Evolutionary conservation across 2,113 vertebrate species (phyloP).

Genomic region (Leucoraja erinaceus): DNA sequence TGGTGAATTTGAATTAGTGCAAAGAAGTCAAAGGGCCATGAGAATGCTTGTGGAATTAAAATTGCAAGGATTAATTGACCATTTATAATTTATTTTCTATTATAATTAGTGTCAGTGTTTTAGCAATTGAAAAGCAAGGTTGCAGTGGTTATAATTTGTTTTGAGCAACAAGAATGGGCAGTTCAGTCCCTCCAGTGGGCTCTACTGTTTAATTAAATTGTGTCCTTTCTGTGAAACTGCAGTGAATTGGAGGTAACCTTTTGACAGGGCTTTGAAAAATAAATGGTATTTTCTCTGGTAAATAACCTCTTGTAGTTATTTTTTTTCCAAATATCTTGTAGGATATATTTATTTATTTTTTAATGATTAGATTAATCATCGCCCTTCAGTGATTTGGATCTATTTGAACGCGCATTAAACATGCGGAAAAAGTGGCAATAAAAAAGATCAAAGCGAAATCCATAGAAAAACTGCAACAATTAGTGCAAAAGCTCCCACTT

Average conservation of each 20-base stretch:
- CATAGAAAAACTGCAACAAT: background rate
- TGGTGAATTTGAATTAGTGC: background rate
- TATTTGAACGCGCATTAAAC: background rate
- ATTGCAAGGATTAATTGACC: background rate
- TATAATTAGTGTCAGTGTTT: background rate
- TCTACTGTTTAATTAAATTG: background rate
- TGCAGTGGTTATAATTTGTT: background rate
- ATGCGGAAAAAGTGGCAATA: background rate
- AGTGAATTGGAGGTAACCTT: background rate
- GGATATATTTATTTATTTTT: too few relatives aligned
- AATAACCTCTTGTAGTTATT: conserved; percentile 1
- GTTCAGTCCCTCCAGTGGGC: background rate
- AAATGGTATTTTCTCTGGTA: conserved; percentile 14
- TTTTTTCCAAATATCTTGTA: too few relatives aligned
- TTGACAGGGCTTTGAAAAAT: background rate
- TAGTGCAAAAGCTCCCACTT: background rate
- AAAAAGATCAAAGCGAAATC: background rate
- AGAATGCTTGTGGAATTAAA: background rate
- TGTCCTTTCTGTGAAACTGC: background rate
- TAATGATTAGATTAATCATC: background rate
- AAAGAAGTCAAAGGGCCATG: background rate
- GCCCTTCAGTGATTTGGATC: background rate
- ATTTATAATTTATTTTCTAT: background rate
- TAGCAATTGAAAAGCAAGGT: conserved; percentile 14
- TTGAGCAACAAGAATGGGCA: background rate